Evolutionary conservation across 1,140 invertebrate species (phyloP), one percentile per base, ranked within the genome.

Genomic region (Drosophila tristis): DNA sequence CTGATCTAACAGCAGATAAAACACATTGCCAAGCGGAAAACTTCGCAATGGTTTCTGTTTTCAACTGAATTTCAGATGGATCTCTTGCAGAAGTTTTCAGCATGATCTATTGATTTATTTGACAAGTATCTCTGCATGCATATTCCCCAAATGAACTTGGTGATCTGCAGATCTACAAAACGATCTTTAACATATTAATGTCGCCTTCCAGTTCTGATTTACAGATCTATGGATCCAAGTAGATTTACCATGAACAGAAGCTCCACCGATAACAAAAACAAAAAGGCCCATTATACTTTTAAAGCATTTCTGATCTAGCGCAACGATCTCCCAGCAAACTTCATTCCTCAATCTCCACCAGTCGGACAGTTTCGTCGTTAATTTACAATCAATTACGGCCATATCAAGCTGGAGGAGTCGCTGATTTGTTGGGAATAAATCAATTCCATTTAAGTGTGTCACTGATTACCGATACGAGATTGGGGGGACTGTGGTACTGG

Each of bases 331-430:
- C 15, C 20, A 35, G 25, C 48, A 29, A 47, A 44, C 35, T 58
- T 47, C 42, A 64, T 57, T 2, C 13, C 5, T 50, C 39, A 31
- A 16, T 64, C 16, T 35, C n/a, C 31, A 26, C 35, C 53, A 8
- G 43, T 25, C 15, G 8, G 16, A 31, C 9, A 53, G n/a, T 5
- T 58, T 16, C 8, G 9, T 16, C 48, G 16, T 75, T 89, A 85
- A 89, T 91, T 91, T 91, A 91, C 82, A 91, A 90, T 76, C 86
- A 91, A 87, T 84, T 91, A 91, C 85, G 85, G 90, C 63, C 78
- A 51, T 70, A 70, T 58, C 66, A 73, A 86, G 49, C 78, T 70
- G 50, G 64, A 78, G 64, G 64, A 78, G 66, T 90, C 90, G 81
- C 73, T 85, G 79, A 77, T 90, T 91, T 91, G 62, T 79, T 78